Percentiles rank a stretch among this genome's conserved stretches.
Conservation (phyloP, 2,797 vertebrate species). For the Enteromius unitaeniatus region DNA sequence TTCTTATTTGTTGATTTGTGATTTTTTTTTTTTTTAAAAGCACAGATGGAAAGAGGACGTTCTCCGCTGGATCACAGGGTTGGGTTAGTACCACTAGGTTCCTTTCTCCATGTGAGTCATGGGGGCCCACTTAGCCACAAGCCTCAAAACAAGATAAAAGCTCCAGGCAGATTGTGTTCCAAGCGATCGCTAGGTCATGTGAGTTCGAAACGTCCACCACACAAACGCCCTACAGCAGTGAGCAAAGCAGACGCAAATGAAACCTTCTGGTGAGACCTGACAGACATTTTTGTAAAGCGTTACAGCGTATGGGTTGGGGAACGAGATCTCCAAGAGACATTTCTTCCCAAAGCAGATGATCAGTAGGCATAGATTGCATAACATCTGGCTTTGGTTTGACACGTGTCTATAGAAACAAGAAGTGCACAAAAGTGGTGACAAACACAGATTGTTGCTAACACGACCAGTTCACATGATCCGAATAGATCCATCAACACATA, state of each 20-base stretch:
- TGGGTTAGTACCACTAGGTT: slow-evolving; percentile 47
- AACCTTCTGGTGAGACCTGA: not conserved
- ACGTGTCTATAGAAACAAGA: slow-evolving; percentile 10
- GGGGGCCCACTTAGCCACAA: slow-evolving; percentile 36
- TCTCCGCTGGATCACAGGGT: slow-evolving; percentile 26
- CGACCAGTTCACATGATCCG: not conserved
- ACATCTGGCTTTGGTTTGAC: slow-evolving; percentile 34
- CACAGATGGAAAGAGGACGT: slow-evolving; percentile 23
- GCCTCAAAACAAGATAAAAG: slow-evolving; percentile 42
- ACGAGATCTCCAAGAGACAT: not conserved
- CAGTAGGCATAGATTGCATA: not conserved
- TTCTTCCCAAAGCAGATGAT: slow-evolving; percentile 34
- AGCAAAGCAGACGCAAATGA: slow-evolving; percentile 22
- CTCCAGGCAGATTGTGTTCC: slow-evolving; percentile 26
- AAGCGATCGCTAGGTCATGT: slow-evolving; percentile 14
- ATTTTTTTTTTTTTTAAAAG: not conserved
- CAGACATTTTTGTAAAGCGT: not conserved
- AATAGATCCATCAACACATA: not conserved
- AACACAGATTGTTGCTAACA: not conserved
- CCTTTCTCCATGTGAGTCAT: slow-evolving; percentile 41
- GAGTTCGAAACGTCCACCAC: slow-evolving; percentile 2
- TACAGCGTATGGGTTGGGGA: not conserved
- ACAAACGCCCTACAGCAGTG: not conserved
- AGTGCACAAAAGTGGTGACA: not conserved
- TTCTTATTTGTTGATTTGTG: not conserved